Conservation (phyloP, 2,797 vertebrate species). For the Sebastes steindachneri region DNA sequence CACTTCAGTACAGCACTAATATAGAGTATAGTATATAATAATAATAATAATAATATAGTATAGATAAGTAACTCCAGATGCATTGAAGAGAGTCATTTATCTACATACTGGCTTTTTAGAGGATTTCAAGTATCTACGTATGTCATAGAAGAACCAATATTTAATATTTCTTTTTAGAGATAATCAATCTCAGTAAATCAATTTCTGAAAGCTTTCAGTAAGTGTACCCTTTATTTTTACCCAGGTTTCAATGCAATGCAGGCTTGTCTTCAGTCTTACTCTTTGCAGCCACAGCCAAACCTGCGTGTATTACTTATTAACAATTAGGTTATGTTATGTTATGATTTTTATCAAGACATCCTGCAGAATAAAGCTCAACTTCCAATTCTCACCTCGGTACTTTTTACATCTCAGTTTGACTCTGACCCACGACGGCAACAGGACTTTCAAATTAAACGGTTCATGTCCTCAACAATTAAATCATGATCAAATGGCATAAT, state of each 20-base stretch:
- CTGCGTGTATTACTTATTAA: background rate
- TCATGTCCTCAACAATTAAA: background rate
- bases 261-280: background rate
- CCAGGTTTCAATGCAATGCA: background rate
- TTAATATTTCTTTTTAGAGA: background rate
- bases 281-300: background rate
- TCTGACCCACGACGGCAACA: background rate
- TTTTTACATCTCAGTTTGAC: background rate
- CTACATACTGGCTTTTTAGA: background rate
- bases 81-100: background rate
- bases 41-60: no score
- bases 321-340: no score
- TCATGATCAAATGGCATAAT: background rate
- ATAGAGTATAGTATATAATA: no score
- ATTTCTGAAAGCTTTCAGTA: background rate
- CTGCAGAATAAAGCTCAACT: background rate
- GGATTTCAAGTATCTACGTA: no score
- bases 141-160: background rate
- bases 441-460: background rate
- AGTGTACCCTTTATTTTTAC: background rate
- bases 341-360: background rate
- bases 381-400: background rate
- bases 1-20: no score
- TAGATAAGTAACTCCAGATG: no score
- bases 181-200: background rate